These are phyloP conservation scores for Macrochelys suwanniensis DNA, from an alignment of 2,797 vertebrate species.

Conservation along the genomic window DNA sequence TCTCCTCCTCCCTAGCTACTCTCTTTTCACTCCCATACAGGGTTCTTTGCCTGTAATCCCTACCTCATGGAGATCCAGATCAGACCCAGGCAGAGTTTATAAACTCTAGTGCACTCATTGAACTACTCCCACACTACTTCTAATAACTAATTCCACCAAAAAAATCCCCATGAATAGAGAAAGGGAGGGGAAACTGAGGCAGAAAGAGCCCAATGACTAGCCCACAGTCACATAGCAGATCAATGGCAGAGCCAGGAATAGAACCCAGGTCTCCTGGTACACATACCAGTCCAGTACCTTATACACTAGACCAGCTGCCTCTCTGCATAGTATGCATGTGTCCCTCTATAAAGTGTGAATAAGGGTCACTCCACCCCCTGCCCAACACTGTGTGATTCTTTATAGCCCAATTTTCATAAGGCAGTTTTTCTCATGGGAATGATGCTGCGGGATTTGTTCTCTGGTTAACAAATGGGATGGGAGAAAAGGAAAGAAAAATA, in stretches of 20 bases:
- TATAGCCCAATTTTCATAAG: background rate
- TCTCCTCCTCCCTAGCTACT: rapidly evolving
- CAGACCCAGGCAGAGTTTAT: background rate
- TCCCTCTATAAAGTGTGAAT: background rate
- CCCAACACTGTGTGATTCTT: background rate
- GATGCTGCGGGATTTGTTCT: background rate
- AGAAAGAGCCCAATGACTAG: background rate
- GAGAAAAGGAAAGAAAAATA: background rate
- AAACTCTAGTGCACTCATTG: rapidly evolving
- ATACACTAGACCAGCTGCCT: background rate
- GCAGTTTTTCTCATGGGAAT: background rate
- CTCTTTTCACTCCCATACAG: background rate
- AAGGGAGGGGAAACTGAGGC: background rate
- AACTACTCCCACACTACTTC: background rate
- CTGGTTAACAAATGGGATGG: background rate
- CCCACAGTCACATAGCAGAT: background rate
- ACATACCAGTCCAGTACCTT: background rate
- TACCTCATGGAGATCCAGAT: background rate
- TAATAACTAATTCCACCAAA: background rate
- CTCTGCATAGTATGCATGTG: background rate
- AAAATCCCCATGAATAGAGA: background rate
- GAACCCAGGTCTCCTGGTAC: background rate
- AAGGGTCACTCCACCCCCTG: background rate
- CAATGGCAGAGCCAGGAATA: background rate
- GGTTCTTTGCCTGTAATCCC: background rate